Evolutionary conservation across 2,888 invertebrate species (phyloP).

Genomic region (Nomada goodeniana): DNA sequence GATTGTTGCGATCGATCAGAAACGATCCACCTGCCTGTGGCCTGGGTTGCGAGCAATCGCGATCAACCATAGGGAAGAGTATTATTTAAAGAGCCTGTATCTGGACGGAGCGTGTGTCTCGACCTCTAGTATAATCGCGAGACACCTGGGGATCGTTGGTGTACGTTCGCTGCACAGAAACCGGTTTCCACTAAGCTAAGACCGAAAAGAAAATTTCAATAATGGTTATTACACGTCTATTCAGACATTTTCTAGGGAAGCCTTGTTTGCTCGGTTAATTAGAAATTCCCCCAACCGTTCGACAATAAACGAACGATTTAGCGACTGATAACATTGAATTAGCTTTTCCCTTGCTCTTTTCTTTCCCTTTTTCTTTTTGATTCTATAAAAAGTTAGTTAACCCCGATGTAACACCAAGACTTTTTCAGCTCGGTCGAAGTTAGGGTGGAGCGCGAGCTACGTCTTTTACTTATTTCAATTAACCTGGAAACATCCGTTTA

Average conservation of each 20-base stretch:
- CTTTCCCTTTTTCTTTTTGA: background rate
- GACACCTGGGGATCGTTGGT: conserved; percentile 40
- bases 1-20: conserved; percentile 42
- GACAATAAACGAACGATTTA: conserved; percentile 5
- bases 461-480: background rate
- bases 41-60: conserved; percentile 28
- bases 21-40: conserved; percentile 45
- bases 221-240: conserved; percentile 55
- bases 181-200: conserved; percentile 46
- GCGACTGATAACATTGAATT: background rate
- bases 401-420: too few species aligned
- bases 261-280: conserved; percentile 51
- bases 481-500: background rate
- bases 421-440: background rate
- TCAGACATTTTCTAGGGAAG: conserved; percentile 33
- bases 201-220: conserved; percentile 59
- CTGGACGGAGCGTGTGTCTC: conserved; percentile 53
- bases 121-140: conserved; percentile 61
- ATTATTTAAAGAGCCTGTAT: conserved; percentile 60
- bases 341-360: background rate
- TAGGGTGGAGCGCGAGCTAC: background rate
- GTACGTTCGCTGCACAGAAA: conserved; percentile 35
- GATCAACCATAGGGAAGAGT: conserved; percentile 36
- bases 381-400: background rate
- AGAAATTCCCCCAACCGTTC: conserved; percentile 30